Base-by-base conservation (phyloP, 1,140 invertebrate genomes). In the Neodiprion pinetum region DNA sequence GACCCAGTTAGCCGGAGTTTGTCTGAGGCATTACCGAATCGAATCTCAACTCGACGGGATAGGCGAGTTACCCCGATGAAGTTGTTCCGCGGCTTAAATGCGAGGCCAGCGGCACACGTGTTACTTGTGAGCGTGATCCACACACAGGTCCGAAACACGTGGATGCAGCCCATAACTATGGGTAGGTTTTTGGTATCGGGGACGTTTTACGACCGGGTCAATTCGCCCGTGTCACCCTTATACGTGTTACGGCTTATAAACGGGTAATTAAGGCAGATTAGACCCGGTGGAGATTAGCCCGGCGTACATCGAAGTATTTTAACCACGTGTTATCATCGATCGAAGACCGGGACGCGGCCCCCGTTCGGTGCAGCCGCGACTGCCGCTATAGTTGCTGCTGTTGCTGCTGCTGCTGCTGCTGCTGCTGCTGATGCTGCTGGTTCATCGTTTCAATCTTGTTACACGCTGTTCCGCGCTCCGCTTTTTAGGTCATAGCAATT, bases 401-500 rank as follows among this genome's bases (percentile, higher is more conserved):
- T 11, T 53, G 50, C 50, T 53, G 50, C 50, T 53, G 50, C 10
- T n/a, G 50, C 14, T 53, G 50, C 17, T 17, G 17, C 17, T 17
- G 17, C 17, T 17, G 17, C 17, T 17, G 17, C 17, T 17, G 17
- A 53, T 53, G 50, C 10, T 53, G 50, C 50, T 53, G 50, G 50
- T n/a, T 53, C 50, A 53, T 53, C 50, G 50, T 53, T 53, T 53
- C 50, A 53, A 53, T 53, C 50, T 53, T 53, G 50, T 53, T 53
- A 53, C 50, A 53, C 50, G 50, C 1, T 53, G 50, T 53, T 53
- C 50, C 50, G 50, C 17, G 17, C 50, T 53, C 10, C 50, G 50
- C 10, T 53, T 53, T 53, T 72, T 48, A 61, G 47, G 70, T 72
- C 68, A 67, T 48, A 69, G 74, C 72, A 40, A 68, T 68, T 40